Base-by-base conservation (phyloP, 2,888 invertebrate genomes). In the Amphipyra tragopoginis region DNA sequence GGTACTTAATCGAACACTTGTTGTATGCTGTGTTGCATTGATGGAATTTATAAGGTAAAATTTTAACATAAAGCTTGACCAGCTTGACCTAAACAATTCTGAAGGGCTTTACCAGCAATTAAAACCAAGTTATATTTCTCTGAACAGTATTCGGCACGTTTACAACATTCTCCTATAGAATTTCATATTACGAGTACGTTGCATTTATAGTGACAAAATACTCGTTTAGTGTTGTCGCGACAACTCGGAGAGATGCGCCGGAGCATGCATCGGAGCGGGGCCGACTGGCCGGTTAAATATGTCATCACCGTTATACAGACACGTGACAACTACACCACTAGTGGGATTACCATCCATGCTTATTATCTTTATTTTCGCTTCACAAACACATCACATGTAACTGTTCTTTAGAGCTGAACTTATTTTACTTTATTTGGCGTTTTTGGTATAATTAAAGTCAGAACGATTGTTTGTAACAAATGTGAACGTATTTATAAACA, bases 301-400 rank as follows among this genome's bases (percentile, higher is more conserved):
- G 87, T 89, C 89, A 86, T 84, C 88, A 89, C 89, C 90, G 90
- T 90, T 90, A 90, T 86, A 83, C 71, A 62, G 81, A 68, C 79
- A 79, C 79, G 79, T 78, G 76, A 80, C 72, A 76, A 70, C 59
- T 72, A 73, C 71, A 72, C 71, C 75, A 72, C 70, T 64, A 60
- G 62, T 67, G 71, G 76, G 74, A 72, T 74, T 70, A 78, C 65
- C 60, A 71, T 58, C 55, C 57, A 59, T 56, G 65, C 59, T 75
- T 78, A 80, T 79, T 73, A 66, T 69, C 75, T 74, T 76, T 67
- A 66, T 68, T 74, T 74, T 72, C 40, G 62, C 63, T 59, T 73
- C 48, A 63, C 21, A 21, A 21, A 21, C 21, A 21, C 21, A 21
- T 21, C 21, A 21, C 38, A 50, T 74, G 48, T 76, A 71, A 71